Evolutionary conservation across 1,140 invertebrate species (phyloP).

Genomic region (Heterodera carotae): DNA sequence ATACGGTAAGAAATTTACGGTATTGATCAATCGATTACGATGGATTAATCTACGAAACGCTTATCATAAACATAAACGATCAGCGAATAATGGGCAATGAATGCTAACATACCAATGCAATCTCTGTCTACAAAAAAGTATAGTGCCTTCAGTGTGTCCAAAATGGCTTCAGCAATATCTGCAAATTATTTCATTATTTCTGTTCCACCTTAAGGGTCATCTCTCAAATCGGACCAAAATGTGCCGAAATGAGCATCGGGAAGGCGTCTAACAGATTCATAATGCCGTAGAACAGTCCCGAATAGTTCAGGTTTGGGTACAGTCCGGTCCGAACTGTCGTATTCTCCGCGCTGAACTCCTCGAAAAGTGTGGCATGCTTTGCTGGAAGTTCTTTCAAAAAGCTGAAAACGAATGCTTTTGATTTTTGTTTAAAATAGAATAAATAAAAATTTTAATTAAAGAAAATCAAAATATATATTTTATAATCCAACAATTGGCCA

Average conservation of each 20-base stretch:
- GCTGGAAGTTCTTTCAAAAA: constrained; percentile 62
- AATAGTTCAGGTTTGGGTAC: constrained; percentile 65
- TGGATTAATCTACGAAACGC: background rate
- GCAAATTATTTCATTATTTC: constrained; percentile 45
- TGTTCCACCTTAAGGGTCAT: background rate
- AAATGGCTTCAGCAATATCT: constrained; percentile 86
- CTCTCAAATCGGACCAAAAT: constrained; percentile 63
- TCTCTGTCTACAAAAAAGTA: constrained; percentile 94
- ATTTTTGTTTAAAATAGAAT: background rate
- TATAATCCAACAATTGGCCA: too few species aligned
- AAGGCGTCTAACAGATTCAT: constrained; percentile 69
- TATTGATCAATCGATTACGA: background rate
- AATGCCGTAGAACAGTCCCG: constrained; percentile 67
- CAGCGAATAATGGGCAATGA: background rate
- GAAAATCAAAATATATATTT: too few species aligned
- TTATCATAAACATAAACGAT: too few species aligned
- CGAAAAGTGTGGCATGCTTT: constrained; percentile 49
- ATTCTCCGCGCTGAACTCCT: constrained; percentile 50
- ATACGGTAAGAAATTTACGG: background rate
- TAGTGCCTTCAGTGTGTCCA: constrained; percentile 86
- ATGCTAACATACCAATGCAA: constrained; percentile 71
- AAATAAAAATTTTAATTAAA: too few species aligned
- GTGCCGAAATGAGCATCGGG: constrained; percentile 67
- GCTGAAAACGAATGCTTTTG: too few species aligned
- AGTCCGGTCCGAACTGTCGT: constrained; percentile 41